Evolutionary conservation across 2,888 invertebrate species (phyloP), one percentile per base, ranked within the genome.

Genomic region (Cotesia congregata): DNA sequence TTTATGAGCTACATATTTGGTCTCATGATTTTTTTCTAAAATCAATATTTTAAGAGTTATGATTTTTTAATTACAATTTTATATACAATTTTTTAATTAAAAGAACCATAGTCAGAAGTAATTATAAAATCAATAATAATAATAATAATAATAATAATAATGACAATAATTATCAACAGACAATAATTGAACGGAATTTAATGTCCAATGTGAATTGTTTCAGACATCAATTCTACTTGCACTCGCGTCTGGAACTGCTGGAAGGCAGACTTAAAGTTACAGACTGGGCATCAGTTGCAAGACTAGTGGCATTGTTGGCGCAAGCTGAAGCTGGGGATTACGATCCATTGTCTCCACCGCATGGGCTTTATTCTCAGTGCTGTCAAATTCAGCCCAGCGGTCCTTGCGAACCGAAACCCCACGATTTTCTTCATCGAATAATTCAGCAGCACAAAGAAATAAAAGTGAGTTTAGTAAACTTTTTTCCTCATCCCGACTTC

Each of bases 191-290:
- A 50, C 4, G 7, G 12, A 50, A 50, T 50, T 30, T 40, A 62
- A n/a, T 68, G 30, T 20, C n/a, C 17, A 40, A 15, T 62, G 12
- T 9, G 12, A 20, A 9, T 20, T 62, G n/a, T 6, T 12, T 9
- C 90, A 93, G 93, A 83, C 92, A 96, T 89, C 93, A 95, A 88
- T 97, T 97, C 90, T 97, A 95, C 88, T 92, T 96, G 81, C 95
- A 97, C 89, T 95, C 96, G 1, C 93, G 94, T 85, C 91, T 94
- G 64, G 96, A 96, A 87, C 90, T 95, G 81, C 90, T 93, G 69
- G 95, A 95, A 86, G 94, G 94, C 17, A 92, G 94, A 77, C 91
- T 96, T 15, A 92, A 93, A 75, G 93, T 94, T 6, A 91, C 93
- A 17, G 94, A 94, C 84, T 93, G 93, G 90, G 92, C 92, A 83